Base-by-base conservation (phyloP, 2,888 invertebrate species). In the Acrobasis consociella region DNA sequence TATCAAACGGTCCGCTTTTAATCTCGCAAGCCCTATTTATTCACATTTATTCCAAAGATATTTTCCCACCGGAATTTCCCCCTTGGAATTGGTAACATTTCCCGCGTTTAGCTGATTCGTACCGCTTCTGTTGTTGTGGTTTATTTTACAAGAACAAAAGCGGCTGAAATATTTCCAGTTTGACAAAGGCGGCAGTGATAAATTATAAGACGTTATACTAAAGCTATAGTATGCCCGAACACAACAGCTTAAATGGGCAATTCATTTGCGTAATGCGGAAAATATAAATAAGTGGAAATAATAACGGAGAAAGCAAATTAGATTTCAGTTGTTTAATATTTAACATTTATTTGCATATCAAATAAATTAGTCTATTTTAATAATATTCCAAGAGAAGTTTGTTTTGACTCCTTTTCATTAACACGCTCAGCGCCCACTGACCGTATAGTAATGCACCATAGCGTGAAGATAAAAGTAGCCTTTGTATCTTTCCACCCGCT, bases 21-120 rank as follows among this genome's bases (percentile, higher is more conserved):
- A 88, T 89, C 89, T 87, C 86, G 74, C 83, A 79, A 86, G 87
- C 78, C 86, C 87, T 88, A 89, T 89, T 89, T 89, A 88, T 89
- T 88, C 83, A 84, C 86, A 87, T 89, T 89, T 87, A 89, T 88
- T 84, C 81, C 82, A 85, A 88, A 88, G 85, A 88, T 87, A 88
- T 88, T 89, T 83, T 82, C 84, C 86, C 85, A 82, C 81, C 82
- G 87, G 90, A 89, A 86, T 86, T 88, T 87, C 86, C 85, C 85
- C 76, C 83, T 85, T 83, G 82, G 83, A 87, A 87, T 85, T 82
- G 84, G 85, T 85, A 84, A 81, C 86, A 76, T 85, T 88, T 87
- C 83, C 86, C 81, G 82, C 81, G 77, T 82, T 86, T 81, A 84
- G 83, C 85, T 89, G 86, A 89, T 90, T 89, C 87, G 86, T 87